A percentile compares a stretch with the other conserved stretches of the same genome.
phyloP scores from a whole-genome alignment of 37 sponge, comb jelly and placozoan species.

The Cladorhizidae sp. region DNA sequence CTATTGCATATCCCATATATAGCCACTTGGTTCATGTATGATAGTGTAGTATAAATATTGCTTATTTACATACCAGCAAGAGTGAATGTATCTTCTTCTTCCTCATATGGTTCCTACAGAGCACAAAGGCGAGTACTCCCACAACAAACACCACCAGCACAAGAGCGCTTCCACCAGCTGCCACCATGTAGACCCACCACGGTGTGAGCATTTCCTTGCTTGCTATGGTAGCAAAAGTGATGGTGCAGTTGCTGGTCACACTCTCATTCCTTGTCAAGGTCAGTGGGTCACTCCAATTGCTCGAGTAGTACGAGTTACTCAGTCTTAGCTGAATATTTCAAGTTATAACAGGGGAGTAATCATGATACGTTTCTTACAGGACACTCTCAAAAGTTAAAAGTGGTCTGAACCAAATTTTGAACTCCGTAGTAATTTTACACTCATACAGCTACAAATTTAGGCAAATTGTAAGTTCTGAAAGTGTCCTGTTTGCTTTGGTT shows the following conservation, averaged over 20 bases:
- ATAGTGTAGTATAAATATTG: too few species aligned
- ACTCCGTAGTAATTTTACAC: too few species aligned
- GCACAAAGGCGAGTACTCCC: background rate
- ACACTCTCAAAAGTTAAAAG: background rate
- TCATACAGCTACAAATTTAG: too few species aligned
- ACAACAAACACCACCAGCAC: background rate
- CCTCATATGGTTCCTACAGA: background rate
- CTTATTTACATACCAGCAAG: background rate
- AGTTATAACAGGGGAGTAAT: background rate
- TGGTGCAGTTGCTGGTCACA: constrained; percentile 1
- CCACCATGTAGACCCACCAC: background rate
- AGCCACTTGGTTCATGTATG: too few species aligned
- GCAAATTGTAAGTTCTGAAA: too few species aligned
- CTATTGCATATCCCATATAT: too few species aligned
- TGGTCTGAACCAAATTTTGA: background rate
- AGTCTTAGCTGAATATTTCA: background rate
- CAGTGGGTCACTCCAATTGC: constrained; percentile 47
- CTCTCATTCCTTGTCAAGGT: constrained; percentile 26
- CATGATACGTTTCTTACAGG: background rate
- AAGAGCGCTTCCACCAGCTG: background rate
- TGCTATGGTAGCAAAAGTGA: background rate
- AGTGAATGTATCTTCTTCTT: background rate
- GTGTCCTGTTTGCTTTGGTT: background rate
- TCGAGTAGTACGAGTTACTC: constrained; percentile 9
- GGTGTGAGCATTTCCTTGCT: background rate